Conservation (phyloP, 2,113 vertebrate genomes). For the Madoqua kirkii region DNA sequence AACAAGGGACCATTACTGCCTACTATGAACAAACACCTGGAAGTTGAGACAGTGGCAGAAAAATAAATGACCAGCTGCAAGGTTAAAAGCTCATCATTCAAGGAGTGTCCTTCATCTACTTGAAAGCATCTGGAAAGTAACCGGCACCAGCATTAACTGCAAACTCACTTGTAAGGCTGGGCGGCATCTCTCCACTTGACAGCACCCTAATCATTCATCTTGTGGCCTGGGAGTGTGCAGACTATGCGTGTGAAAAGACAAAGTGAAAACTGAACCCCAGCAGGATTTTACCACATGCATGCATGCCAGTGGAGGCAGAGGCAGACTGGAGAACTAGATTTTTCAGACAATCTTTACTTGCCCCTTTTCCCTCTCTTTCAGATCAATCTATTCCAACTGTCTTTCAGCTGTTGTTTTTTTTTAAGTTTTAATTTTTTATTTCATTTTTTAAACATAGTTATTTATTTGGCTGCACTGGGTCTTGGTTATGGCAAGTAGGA, state of each 20-base stretch:
- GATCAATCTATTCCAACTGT: background rate
- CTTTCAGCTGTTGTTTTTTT: background rate
- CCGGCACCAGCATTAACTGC: background rate
- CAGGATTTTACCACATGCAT: background rate
- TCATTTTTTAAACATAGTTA: background rate
- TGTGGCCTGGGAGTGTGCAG: background rate
- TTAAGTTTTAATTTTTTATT: background rate
- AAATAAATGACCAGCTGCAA: conserved; percentile 59
- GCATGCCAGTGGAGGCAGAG: background rate
- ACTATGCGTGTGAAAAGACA: background rate
- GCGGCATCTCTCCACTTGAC: background rate
- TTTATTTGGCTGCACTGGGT: background rate
- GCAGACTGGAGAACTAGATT: background rate
- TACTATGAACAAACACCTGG: conserved; percentile 11
- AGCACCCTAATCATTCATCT: conserved; percentile 48
- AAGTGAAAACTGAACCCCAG: background rate
- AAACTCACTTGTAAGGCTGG: conserved; percentile 47
- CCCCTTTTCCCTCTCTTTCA: background rate
- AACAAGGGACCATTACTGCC: conserved; percentile 14
- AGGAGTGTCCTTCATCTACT: conserved; percentile 35
- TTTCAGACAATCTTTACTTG: background rate
- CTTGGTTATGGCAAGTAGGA: background rate
- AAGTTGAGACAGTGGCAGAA: conserved; percentile 27
- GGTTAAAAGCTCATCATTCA: conserved; percentile 54
- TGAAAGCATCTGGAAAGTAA: conserved; percentile 61